Base-by-base conservation (phyloP, 2,888 invertebrate genomes). In the Trichacis sp. region DNA sequence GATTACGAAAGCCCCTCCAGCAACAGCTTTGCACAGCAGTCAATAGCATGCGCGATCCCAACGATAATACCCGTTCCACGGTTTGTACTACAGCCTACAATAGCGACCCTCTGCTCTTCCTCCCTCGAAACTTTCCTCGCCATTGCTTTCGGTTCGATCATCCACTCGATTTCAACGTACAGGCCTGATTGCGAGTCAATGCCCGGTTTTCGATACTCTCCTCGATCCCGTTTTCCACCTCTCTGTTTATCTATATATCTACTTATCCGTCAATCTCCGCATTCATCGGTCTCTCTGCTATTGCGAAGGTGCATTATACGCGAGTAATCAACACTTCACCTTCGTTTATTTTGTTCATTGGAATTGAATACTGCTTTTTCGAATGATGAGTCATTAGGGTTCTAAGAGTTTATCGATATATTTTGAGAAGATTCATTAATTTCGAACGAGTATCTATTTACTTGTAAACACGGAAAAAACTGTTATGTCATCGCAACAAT, bases 281-380 rank as follows among this genome's bases (percentile, higher is more conserved):
- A 69, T 61, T 69, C 72, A 73, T 73, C 73, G 65, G 70, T 55
- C 73, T 72, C 70, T 71, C 65, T 71, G 72, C 73, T 66, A 64
- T 70, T 73, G 78, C 77, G 79, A 77, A 77, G 72, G 71, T 51
- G 73, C 76, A 78, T 77, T 79, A 79, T 74, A 75, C 75, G 73
- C 76, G 73, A 75, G 78, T 78, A 78, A 78, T 79, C 79, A 77
- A 77, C 76, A 77, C 78, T 79, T 76, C 78, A 79, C n/a, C n/a
- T n/a, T 78, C 77, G 75, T 71, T 64, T 62, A 24, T 24, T 24
- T 24, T 8, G 24, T 8, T 24, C 8, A 24, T 24, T 8, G 24
- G 8, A 24, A 24, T 24, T 24, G 8, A 24, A 24, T 8, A 24
- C 24, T 24, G 24, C 24, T 3, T 8, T 24, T 24, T 24, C 8